phyloP scores from a whole-genome alignment of 2,797 vertebrate genomes.

The Diplodus puntazzo region DNA sequence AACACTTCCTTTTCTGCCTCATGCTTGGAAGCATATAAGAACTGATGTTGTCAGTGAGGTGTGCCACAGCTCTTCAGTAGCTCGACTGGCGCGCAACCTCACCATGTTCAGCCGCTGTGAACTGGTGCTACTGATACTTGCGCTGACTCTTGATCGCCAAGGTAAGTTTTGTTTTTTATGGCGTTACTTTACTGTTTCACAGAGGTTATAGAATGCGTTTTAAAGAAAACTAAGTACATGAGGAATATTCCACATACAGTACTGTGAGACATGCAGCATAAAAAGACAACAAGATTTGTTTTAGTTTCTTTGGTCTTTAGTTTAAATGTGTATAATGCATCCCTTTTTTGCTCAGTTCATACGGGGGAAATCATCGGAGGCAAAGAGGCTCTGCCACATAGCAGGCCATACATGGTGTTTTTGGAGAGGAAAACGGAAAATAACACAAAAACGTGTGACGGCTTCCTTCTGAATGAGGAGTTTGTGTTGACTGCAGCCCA shows the following conservation, averaged over 20 bases:
- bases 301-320: not conserved
- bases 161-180: conserved; percentile 25
- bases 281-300: not conserved
- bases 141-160: conserved; percentile 31
- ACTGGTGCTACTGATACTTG: conserved; percentile 31
- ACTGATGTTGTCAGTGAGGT: not conserved
- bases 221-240: not conserved
- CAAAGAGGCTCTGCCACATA: conserved; percentile 45
- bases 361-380: conserved; percentile 60
- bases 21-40: conserved; percentile 18
- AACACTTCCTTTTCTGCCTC: conserved; percentile 22
- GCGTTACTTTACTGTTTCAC: not conserved
- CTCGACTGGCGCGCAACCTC: conserved; percentile 19
- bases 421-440: not conserved
- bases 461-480: conserved; percentile 74
- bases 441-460: conserved; percentile 45
- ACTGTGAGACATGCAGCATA: not conserved
- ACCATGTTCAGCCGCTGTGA: conserved; percentile 50
- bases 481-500: conserved; percentile 80
- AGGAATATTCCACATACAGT: not conserved
- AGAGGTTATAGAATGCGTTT: not conserved
- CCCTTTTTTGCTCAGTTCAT: not conserved
- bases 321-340: not conserved
- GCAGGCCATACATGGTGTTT: conserved; percentile 75
- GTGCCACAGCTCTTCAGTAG: conserved; percentile 11